phyloP scores from a whole-genome alignment of 1,140 invertebrate genomes.

The Lordiphosa clarofinis region DNA sequence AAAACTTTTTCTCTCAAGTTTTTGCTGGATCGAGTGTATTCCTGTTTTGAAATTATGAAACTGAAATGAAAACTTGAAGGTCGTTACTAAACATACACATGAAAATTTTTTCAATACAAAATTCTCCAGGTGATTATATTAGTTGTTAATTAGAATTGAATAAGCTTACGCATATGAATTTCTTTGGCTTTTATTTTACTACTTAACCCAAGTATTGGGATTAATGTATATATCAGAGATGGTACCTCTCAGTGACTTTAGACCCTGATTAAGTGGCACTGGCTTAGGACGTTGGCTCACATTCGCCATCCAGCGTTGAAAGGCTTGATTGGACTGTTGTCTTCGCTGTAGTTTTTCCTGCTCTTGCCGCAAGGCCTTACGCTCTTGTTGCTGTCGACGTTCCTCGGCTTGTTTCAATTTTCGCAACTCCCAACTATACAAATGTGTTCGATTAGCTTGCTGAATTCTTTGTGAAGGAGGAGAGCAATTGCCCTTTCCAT shows the following conservation, averaged over 20 bases:
- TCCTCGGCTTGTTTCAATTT: constrained; percentile 33
- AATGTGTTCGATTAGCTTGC: neutral
- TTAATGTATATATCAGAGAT: constrained; percentile 56
- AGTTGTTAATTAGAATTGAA: too few relatives aligned
- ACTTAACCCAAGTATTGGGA: constrained; percentile 49
- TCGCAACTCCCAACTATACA: constrained; percentile 41
- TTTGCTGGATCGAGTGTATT: too few relatives aligned
- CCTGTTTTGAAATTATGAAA: too few relatives aligned
- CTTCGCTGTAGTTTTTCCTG: constrained; percentile 24
- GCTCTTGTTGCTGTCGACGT: constrained; percentile 12
- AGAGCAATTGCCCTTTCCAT: too few relatives aligned
- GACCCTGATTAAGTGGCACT: constrained; percentile 54
- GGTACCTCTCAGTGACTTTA: constrained; percentile 53
- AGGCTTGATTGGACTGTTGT: constrained; percentile 31
- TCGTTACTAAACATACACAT: too few relatives aligned
- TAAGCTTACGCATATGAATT: too few relatives aligned
- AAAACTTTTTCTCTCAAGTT: too few relatives aligned
- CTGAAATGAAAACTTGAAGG: too few relatives aligned
- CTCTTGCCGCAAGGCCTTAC: constrained; percentile 4
- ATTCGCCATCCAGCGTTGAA: constrained; percentile 44
- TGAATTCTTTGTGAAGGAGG: neutral
- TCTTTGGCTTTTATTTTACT: neutral
- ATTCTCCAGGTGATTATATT: too few relatives aligned
- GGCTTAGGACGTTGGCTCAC: constrained; percentile 51
- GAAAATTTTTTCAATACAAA: too few relatives aligned